Percentiles rank a stretch among this genome's conserved stretches.
Evolutionary conservation across 2,888 invertebrate species (phyloP).

Genomic region (Nudaria mundana): DNA sequence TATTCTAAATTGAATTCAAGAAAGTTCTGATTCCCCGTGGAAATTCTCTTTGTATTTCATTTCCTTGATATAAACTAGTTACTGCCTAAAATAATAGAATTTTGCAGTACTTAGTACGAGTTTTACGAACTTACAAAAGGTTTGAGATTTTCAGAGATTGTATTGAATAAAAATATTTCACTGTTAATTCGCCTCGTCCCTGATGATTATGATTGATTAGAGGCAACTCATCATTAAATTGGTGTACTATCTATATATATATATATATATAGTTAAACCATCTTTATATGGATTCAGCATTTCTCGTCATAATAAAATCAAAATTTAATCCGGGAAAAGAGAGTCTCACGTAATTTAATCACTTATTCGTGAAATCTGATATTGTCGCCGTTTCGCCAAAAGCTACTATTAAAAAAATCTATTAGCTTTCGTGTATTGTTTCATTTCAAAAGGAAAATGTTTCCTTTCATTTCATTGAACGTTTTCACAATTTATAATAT

Average conservation of each 20-base stretch:
- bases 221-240: too few species aligned
- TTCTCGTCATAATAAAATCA: too few species aligned
- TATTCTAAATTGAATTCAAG: conserved; percentile 45
- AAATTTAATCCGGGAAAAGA: too few species aligned
- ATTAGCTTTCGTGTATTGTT: conserved; percentile 30
- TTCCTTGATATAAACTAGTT: too few species aligned
- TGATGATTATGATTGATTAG: neutral
- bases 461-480: neutral
- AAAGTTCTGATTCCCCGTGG: conserved; percentile 44
- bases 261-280: too few species aligned
- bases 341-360: neutral
- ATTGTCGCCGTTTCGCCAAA: conserved; percentile 24
- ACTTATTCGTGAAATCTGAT: conserved; percentile 12
- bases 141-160: too few species aligned
- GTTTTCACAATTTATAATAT: too few species aligned
- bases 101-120: too few species aligned
- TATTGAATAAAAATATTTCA: conserved; percentile 10
- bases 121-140: too few species aligned
- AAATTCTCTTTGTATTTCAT: conserved; percentile 41
- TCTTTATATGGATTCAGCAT: too few species aligned
- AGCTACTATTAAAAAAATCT: conserved; percentile 44
- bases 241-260: too few species aligned
- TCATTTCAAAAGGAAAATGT: conserved; percentile 21
- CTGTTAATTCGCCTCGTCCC: conserved; percentile 2
- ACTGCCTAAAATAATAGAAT: too few species aligned